phyloP scores from a whole-genome alignment of 2,113 vertebrate genomes.

The Garra rufa region DNA sequence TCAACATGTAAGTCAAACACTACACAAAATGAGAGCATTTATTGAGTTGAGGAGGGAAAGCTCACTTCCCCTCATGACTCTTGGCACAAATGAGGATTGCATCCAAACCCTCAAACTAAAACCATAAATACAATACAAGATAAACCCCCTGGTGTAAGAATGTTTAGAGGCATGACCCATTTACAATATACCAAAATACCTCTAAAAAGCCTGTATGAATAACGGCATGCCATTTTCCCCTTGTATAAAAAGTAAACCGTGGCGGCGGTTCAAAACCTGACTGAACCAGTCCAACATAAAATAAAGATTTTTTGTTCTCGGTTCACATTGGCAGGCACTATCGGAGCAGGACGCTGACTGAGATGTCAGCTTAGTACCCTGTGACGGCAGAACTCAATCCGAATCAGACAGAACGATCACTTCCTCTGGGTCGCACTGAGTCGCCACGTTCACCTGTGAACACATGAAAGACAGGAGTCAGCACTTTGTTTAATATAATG shows the following conservation, averaged over 20 bases:
- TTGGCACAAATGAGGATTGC: slow-evolving; percentile 39
- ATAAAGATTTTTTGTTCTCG: background rate
- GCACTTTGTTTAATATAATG: background rate
- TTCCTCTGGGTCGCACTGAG: slow-evolving; percentile 88
- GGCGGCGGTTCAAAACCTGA: background rate
- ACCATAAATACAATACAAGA: slow-evolving; percentile 23
- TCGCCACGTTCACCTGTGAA: slow-evolving; percentile 83
- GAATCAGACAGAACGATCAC: slow-evolving; percentile 89
- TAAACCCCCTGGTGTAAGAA: background rate
- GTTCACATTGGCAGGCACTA: slow-evolving; percentile 42
- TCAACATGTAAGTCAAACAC: background rate
- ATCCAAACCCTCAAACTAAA: slow-evolving; percentile 35
- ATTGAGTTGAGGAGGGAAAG: slow-evolving; percentile 38
- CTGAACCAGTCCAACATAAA: slow-evolving; percentile 13
- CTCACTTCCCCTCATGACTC: background rate
- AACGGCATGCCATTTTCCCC: background rate
- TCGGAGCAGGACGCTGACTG: slow-evolving; percentile 28
- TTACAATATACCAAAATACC: slow-evolving; percentile 22
- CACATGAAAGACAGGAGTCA: background rate
- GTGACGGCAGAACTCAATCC: slow-evolving; percentile 66
- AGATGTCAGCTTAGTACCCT: background rate
- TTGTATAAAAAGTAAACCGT: slow-evolving; percentile 34
- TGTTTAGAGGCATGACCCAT: background rate
- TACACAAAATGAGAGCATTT: slow-evolving; percentile 42
- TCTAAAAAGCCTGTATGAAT: slow-evolving; percentile 4